Conservation (phyloP, 2,797 vertebrate genomes). For the Enteromius trimaculatus region DNA sequence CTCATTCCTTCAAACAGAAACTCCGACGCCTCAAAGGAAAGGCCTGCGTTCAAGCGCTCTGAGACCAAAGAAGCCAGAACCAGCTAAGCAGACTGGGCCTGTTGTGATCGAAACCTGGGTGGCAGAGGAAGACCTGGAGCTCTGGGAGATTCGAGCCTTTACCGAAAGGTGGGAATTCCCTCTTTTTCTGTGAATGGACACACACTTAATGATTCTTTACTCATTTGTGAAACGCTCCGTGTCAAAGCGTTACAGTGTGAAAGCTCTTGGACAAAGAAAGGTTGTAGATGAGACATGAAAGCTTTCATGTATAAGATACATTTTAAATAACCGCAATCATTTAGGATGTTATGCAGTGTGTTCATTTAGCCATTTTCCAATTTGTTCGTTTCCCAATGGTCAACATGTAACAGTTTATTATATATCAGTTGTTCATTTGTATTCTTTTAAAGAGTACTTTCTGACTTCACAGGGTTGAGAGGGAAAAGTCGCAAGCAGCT, state of each 20-base stretch:
- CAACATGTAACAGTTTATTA: neutral
- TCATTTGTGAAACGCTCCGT: neutral
- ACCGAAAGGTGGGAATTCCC: slow-evolving; percentile 85
- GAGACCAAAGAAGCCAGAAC: slow-evolving; percentile 94
- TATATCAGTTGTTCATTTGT: neutral
- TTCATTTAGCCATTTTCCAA: neutral
- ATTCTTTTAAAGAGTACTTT: neutral
- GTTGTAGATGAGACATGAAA: neutral
- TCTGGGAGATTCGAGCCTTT: slow-evolving; percentile 98
- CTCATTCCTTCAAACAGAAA: slow-evolving; percentile 77
- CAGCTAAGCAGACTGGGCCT: slow-evolving; percentile 91
- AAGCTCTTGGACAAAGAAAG: neutral
- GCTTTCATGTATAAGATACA: neutral
- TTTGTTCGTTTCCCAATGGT: neutral
- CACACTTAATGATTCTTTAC: neutral
- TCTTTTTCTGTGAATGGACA: neutral
- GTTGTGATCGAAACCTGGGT: slow-evolving; percentile 96
- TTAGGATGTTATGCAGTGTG: neutral
- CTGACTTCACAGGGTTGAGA: slow-evolving; percentile 84
- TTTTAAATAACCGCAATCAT: neutral
- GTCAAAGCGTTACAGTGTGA: neutral
- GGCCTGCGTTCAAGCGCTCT: slow-evolving; percentile 95
- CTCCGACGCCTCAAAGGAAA: slow-evolving; percentile 96
- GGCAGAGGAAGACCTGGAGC: slow-evolving; percentile 93
- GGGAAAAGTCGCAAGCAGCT: slow-evolving; percentile 91